These are phyloP conservation scores for Drosophila ustulata DNA, from an alignment of 2,888 invertebrate species.

Conservation along the genomic window DNA sequence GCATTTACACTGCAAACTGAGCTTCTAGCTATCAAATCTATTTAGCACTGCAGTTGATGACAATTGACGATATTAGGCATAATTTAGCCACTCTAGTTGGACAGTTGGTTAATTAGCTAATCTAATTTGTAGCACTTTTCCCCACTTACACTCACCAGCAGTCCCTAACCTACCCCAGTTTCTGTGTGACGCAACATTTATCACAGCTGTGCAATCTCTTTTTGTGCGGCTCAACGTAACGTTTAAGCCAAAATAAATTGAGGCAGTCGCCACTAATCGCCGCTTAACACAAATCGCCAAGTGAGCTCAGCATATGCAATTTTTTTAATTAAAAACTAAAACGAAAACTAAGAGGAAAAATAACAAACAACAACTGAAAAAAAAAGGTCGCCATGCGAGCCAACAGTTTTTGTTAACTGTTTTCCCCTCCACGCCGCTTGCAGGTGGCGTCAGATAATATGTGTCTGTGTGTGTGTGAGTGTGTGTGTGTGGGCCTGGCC, in stretches of 20 bases:
- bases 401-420: slow-evolving; percentile 38
- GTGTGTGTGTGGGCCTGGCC: slow-evolving; percentile 51
- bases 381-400: slow-evolving; percentile 45
- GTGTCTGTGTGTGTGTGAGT: neutral
- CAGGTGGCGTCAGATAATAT: slow-evolving; percentile 31
- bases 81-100: neutral
- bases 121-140: slow-evolving; percentile 9
- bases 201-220: slow-evolving; percentile 44
- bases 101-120: slow-evolving; percentile 4
- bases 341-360: slow-evolving; percentile 11
- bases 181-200: slow-evolving; percentile 61
- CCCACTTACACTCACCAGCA: neutral
- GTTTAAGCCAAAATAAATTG: slow-evolving; percentile 59
- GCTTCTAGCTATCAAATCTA: neutral
- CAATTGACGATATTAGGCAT: neutral
- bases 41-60: neutral
- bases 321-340: slow-evolving; percentile 63
- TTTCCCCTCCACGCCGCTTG: slow-evolving; percentile 5
- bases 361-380: slow-evolving; percentile 1
- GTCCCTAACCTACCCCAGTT: slow-evolving; percentile 14
- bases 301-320: slow-evolving; percentile 66
- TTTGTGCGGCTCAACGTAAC: slow-evolving; percentile 16
- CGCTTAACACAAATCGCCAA: slow-evolving; percentile 73
- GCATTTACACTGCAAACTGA: too few relatives aligned
- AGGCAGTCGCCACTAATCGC: slow-evolving; percentile 57